Evolutionary conservation across 2,113 vertebrate species (phyloP).

Genomic region (Elaphurus davidianus): DNA sequence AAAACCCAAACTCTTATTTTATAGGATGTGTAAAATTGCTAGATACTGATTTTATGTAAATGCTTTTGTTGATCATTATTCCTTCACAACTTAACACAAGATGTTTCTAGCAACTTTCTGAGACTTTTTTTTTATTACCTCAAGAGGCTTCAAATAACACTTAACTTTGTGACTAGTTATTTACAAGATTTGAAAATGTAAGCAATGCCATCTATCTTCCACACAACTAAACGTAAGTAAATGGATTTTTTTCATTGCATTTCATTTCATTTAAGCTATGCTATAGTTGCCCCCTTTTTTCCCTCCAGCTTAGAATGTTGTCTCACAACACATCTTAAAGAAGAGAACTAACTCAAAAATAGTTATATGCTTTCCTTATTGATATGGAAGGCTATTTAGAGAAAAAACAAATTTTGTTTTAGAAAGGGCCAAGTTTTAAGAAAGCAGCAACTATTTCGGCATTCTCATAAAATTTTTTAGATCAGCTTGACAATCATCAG

Average conservation of each 20-base stretch:
- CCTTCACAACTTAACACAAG: background rate
- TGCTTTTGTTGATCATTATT: background rate
- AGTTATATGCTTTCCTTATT: background rate
- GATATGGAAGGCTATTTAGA: background rate
- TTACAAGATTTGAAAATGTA: background rate
- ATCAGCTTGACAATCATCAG: background rate
- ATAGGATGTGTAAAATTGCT: background rate
- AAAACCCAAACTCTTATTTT: background rate
- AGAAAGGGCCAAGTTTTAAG: background rate
- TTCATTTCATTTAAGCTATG: background rate
- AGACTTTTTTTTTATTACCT: background rate
- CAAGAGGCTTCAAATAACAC: background rate
- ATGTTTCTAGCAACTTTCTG: background rate
- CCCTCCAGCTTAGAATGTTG: background rate
- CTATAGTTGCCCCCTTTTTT: background rate
- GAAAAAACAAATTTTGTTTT: background rate
- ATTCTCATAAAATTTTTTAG: slow-evolving; percentile 17
- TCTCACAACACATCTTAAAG: background rate
- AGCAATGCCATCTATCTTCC: background rate
- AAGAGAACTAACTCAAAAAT: slow-evolving; percentile 13
- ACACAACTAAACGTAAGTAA: background rate
- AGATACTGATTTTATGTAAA: background rate
- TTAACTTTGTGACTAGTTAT: background rate
- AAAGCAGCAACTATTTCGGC: background rate
- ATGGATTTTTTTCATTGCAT: background rate